These are phyloP conservation scores for Montipora capitata DNA, from an alignment of 92 coral and sea anemone species.

Conservation along the genomic window DNA sequence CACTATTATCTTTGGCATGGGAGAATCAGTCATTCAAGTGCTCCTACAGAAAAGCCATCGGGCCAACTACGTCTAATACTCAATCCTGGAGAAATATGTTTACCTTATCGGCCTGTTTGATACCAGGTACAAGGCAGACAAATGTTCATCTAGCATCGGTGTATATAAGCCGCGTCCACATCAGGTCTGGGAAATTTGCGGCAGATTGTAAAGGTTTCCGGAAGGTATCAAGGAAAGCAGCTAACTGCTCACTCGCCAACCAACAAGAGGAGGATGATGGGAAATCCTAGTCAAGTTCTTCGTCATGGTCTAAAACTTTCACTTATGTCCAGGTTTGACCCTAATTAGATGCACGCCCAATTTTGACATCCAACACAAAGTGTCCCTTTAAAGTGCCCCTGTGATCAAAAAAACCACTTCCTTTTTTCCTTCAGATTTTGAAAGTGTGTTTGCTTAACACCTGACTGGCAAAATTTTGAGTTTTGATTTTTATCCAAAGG, in stretches of 20 bases:
- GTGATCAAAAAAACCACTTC: too few species aligned
- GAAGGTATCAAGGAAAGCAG: background rate
- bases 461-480: too few species aligned
- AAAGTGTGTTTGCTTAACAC: too few species aligned
- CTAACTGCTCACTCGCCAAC: background rate
- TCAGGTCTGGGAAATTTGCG: slow-evolving; percentile 36
- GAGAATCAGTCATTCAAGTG: background rate
- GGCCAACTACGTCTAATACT: slow-evolving; percentile 57
- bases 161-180: slow-evolving; percentile 47
- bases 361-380: too few species aligned
- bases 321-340: too few species aligned
- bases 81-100: slow-evolving; percentile 49
- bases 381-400: too few species aligned
- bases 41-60: slow-evolving; percentile 30
- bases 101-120: slow-evolving; percentile 48
- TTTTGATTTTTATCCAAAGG: too few species aligned
- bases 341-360: too few species aligned
- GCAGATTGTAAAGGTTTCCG: slow-evolving; percentile 15
- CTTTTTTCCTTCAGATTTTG: too few species aligned
- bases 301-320: too few species aligned
- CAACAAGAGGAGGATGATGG: background rate
- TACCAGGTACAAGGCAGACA: slow-evolving; percentile 37
- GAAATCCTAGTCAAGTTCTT: background rate
- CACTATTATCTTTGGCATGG: background rate
- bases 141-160: slow-evolving; percentile 42